Evolutionary conservation across 2,888 invertebrate species (phyloP), one percentile per base, ranked within the genome.

Genomic region (Drosophila paramelanica): DNA sequence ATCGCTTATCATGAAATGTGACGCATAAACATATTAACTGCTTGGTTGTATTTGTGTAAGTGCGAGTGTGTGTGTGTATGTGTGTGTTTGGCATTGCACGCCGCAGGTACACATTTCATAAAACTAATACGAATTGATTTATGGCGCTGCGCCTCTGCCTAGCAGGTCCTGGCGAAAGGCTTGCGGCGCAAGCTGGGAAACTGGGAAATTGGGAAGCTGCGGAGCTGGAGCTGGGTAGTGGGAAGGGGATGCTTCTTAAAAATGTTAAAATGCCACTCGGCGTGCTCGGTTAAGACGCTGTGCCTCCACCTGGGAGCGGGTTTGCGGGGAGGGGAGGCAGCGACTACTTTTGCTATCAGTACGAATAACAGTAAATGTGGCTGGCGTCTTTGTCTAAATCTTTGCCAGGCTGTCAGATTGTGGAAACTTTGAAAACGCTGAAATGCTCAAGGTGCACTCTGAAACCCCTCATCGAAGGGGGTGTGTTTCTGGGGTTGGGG

Each of bases 41-140:
- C 20, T 36, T 58, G 41, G 3, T 13, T 60, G 13, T 43, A 31
- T 20, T 36, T 58, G 58, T 42, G 3, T 56, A 5, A 41, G 39
- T 27, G 53, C 57, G 46, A 52, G 52, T 59, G 46, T 56, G 47
- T 53, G 43, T 56, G 47, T 47, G 49, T 59, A 53, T 71, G 65
- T 65, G 25, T 60, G 39, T 77, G 45, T 71, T 60, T 64, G 49
- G 33, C 60, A 36, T 39, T 61, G 61, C 74, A 81, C 89, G 89
- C 91, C 90, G 90, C 90, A 90, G 91, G 91, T 91, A 91, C 90
- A 91, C 91, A 90, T 91, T 91, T 90, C 89, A 90, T 90, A 91
- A 91, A 91, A 91, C 91, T 91, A 91, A 91, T 91, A 91, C 91
- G 91, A 91, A 91, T 91, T 91, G 91, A 91, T 91, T 91, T 91